Evolutionary conservation across 2,888 invertebrate genomes (phyloP), one percentile per base, ranked within the genome.

Genomic region (Drosophila hamatofila): DNA sequence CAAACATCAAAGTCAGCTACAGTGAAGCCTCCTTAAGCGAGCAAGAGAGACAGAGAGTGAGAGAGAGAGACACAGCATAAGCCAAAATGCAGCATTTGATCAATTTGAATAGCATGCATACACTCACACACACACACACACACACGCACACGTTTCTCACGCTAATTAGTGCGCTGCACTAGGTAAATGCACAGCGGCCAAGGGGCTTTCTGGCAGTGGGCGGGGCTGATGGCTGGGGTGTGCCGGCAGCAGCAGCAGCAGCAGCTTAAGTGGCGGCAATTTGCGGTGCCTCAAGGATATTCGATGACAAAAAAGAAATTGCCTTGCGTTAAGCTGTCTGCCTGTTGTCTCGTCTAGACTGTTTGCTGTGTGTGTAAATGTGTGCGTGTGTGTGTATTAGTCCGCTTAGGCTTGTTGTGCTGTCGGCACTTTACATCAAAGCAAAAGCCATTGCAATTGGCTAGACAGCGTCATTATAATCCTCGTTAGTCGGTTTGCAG

Each of bases 361-460:
- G 88, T 89, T 81, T 81, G 83, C 70, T 51, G 11, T 57, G 37
- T 67, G 30, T 46, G 35, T 37, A 25, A 56, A 27, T 9, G 63
- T 39, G 27, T 48, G 51, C 49, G 46, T 56, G 54, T 75, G 85
- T 88, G 72, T 77, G 83, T 86, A 86, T 86, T 86, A 84, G 89
- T 84, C 84, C 89, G 89, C 84, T 84, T 84, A 84, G 89, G 84
- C 84, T 83, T 84, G 89, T 78, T 78, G 67, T 80, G 87, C 87
- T 84, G 84, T 89, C 89, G 84, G 84, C 89, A 87, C 89, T 85
- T 89, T 84, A 89, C 84, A 85, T 85, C 84, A 85, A 85, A 85
- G 84, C 73, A 72, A 85, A 78, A 87, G 84, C 82, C 82, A 89
- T 81, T 84, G 89, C 89, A 87, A 89, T 85, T 89, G 89, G 84